Conservation (phyloP, 2,113 vertebrate genomes). For the Ia io region DNA sequence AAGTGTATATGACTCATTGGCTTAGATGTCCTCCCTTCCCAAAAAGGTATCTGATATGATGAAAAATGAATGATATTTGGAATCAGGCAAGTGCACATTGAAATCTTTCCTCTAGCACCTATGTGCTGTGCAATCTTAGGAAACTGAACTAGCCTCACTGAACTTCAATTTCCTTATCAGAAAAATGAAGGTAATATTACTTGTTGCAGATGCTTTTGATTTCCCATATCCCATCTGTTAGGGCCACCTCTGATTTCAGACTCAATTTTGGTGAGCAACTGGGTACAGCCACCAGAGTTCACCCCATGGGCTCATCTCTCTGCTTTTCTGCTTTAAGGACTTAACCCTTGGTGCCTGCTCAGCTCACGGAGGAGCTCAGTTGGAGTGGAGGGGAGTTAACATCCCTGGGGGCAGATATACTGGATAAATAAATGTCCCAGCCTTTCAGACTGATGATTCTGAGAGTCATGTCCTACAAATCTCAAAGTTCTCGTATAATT, state of each 20-base stretch:
- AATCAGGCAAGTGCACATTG: background rate
- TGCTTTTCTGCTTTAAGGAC: background rate
- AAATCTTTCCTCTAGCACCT: background rate
- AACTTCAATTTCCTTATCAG: background rate
- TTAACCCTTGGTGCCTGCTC: background rate
- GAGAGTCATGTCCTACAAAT: background rate
- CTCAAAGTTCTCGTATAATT: background rate
- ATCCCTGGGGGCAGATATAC: background rate
- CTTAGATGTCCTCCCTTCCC: background rate
- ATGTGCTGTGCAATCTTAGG: background rate
- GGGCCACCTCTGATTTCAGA: background rate
- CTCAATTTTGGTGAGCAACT: background rate
- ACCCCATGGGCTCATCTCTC: background rate
- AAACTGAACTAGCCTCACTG: background rate
- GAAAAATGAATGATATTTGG: background rate
- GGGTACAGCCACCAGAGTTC: background rate
- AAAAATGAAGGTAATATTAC: background rate
- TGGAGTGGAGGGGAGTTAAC: background rate
- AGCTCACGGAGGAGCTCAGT: background rate
- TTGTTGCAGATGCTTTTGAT: background rate
- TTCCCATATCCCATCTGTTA: background rate
- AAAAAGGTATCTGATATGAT: background rate
- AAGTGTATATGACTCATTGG: background rate
- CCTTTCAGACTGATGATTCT: background rate
- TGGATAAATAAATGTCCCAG: background rate